Evolutionary conservation across 2,888 invertebrate species (phyloP).

Genomic region (Anaspis maculata): DNA sequence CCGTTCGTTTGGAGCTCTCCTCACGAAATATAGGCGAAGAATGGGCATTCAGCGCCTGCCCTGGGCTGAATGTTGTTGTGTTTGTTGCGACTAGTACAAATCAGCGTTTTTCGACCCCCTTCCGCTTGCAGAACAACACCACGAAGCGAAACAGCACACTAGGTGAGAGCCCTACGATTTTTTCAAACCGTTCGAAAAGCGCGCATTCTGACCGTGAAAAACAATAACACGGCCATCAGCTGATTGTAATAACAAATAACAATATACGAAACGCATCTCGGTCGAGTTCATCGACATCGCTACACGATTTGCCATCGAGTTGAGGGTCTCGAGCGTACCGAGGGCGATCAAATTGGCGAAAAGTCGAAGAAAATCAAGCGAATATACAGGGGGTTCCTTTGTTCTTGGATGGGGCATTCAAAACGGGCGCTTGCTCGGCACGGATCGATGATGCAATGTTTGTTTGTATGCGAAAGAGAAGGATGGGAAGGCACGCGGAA

Average conservation of each 20-base stretch:
- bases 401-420: too few relatives aligned
- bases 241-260: slow-evolving; percentile 6
- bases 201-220: too few relatives aligned
- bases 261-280: too few relatives aligned
- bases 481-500: slow-evolving; percentile 9
- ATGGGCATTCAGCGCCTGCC: slow-evolving; percentile 29
- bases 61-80: slow-evolving; percentile 32
- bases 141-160: too few relatives aligned
- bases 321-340: too few relatives aligned
- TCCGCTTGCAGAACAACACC: slow-evolving; percentile 2
- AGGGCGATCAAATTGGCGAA: too few relatives aligned
- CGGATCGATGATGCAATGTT: slow-evolving; percentile 36
- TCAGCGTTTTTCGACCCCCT: slow-evolving; percentile 30
- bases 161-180: slow-evolving; percentile 21
- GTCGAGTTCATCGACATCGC: too few relatives aligned
- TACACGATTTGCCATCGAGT: too few relatives aligned
- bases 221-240: slow-evolving; percentile 12
- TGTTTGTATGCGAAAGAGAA: slow-evolving; percentile 11
- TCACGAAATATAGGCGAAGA: too few relatives aligned
- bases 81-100: slow-evolving; percentile 18
- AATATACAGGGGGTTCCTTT: too few relatives aligned
- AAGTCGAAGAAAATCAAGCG: slow-evolving; percentile 16
- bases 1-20: too few relatives aligned
- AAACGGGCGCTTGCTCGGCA: slow-evolving; percentile 19
- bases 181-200: too few relatives aligned